A percentile compares a stretch with the other conserved stretches of the same genome.
Evolutionary conservation across 1,140 invertebrate species (phyloP).

Genomic region (Hycleus phaleratus): DNA sequence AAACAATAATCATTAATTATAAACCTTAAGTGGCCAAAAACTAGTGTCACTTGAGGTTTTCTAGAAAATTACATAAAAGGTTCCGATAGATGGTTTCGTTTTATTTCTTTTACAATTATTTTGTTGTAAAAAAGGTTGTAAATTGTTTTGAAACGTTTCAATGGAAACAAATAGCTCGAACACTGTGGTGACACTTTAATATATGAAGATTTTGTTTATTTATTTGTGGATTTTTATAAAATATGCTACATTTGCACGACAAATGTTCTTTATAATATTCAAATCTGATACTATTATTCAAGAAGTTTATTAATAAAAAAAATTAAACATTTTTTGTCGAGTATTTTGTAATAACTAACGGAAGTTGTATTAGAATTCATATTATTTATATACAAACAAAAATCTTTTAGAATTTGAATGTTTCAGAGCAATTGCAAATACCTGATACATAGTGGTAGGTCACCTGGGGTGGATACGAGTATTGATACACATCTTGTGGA

Average conservation of each 20-base stretch:
- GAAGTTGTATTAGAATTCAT: background rate
- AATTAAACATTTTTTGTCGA: background rate
- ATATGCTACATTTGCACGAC: slow-evolving; percentile 16
- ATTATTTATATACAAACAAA: no score
- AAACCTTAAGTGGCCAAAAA: background rate
- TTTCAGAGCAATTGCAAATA: background rate
- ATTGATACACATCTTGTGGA: slow-evolving; percentile 26
- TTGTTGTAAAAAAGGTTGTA: no score
- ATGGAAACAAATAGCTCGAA: slow-evolving; percentile 13
- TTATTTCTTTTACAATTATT: no score
- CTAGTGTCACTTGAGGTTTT: background rate
- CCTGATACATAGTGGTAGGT: background rate
- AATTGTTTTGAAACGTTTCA: no score
- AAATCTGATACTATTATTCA: background rate
- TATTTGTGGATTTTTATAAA: slow-evolving; percentile 15
- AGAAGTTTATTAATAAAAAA: background rate
- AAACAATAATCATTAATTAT: background rate
- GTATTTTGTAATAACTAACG: background rate
- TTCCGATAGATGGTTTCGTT: no score
- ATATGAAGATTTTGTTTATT: slow-evolving; percentile 17
- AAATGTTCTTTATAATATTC: slow-evolving; percentile 17
- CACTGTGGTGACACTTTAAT: slow-evolving; percentile 8
- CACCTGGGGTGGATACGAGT: background rate
- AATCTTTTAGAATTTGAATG: background rate
- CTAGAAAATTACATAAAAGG: no score